Evolutionary conservation across 2,888 invertebrate species (phyloP), one percentile per base, ranked within the genome.

Genomic region (Cryptus armator): DNA sequence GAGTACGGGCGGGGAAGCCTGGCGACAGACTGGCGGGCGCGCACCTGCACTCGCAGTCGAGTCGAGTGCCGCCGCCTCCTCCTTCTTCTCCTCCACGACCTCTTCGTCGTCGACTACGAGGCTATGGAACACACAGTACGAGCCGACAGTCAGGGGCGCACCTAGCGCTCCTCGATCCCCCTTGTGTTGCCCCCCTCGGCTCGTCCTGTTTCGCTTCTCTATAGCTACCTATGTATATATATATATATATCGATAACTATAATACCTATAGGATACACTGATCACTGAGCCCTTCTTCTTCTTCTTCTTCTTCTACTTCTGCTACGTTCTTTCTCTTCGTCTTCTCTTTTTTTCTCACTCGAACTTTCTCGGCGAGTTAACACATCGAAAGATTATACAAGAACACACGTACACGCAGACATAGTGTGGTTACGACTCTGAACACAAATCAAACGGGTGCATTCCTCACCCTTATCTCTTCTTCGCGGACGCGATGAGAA

Each of bases 21-120:
- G 92, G 92, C 92, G 92, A 92, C 92, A 92, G 92, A 92, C 92
- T 92, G 92, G 92, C 92, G 92, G 92, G 90, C 90, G 92, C 92
- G 91, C 92, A 92, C 92, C 92, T 92, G 92, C 92, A 90, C 90
- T 91, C 91, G 90, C 87, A 85, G 86, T 86, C 83, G 84, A 88
- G 86, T 82, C 86, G 84, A 81, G 80, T 83, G 84, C 85, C 83
- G 85, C 86, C 86, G 56, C 53, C 77, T 0, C 83, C 76, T 48
- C 76, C 84, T 75, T 68, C 67, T 44, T 79, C 75, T 66, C 59
- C 71, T 78, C 59, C 59, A 29, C 59, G 59, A 59, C 81, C 81
- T 81, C 72, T 44, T 48, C 78, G 87, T 86, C 68, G 86, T 87
- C 84, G 81, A 32, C 66, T 44, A 82, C 87, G 88, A 88, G 82